Evolutionary conservation across 2,888 invertebrate species (phyloP).

Genomic region (Tortrix viridana): DNA sequence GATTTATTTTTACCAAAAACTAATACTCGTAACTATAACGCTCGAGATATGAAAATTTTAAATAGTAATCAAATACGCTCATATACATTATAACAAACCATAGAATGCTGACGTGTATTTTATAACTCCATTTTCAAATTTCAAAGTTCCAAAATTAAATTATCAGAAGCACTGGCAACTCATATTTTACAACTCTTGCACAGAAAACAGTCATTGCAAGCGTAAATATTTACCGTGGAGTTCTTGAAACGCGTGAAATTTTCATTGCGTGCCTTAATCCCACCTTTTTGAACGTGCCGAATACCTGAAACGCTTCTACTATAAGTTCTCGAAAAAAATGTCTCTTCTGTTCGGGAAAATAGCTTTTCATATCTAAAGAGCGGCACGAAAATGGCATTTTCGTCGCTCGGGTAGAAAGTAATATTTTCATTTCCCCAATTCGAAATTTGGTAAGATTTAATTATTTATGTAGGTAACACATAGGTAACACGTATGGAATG

Average conservation of each 20-base stretch:
- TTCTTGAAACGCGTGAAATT: slow-evolving; percentile 34
- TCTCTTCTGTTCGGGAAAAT: too few species aligned
- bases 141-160: neutral
- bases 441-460: too few species aligned
- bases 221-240: slow-evolving; percentile 21
- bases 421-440: too few species aligned
- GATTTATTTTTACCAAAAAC: too few species aligned
- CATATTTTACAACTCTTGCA: slow-evolving; percentile 1
- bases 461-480: too few species aligned
- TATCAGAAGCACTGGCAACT: neutral
- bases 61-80: too few species aligned
- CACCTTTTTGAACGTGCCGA: slow-evolving; percentile 30
- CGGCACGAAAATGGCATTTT: neutral
- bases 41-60: too few species aligned
- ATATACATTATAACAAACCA: too few species aligned
- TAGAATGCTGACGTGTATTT: neutral
- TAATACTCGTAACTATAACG: too few species aligned
- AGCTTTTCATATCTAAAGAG: neutral
- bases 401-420: too few species aligned
- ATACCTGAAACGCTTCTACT: slow-evolving; percentile 18
- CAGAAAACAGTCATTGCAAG: slow-evolving; percentile 10
- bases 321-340: slow-evolving; percentile 3
- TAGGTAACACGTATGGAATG: too few species aligned
- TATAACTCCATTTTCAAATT: neutral
- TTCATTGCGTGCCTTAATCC: slow-evolving; percentile 34